Evolutionary conservation across 1,140 invertebrate species (phyloP), one percentile per base, ranked within the genome.

Genomic region (Trichoplusia ni): DNA sequence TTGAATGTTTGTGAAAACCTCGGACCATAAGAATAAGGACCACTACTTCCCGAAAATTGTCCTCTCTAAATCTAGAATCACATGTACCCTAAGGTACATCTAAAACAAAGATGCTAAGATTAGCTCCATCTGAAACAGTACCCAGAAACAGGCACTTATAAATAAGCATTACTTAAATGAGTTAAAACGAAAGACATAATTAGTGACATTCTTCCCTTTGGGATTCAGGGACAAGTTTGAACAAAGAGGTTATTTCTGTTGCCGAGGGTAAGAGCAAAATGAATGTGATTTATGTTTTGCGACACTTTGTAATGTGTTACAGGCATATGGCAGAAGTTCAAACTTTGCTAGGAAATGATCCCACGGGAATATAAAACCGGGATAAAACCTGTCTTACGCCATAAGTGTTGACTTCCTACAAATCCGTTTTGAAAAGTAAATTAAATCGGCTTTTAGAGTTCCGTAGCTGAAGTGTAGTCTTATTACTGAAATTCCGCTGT

Each of bases 211-310:
- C 23, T 9, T 25, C 25, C 44, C 23, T 29, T n/a, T n/a, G n/a
- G n/a, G n/a, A n/a, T n/a, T 46, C 23, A 46, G 42, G 44, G 44
- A 44, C 40, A 44, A 11, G 23, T 8, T 7, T 29, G 46, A 18
- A 49, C 27, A 31, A 31, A 31, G 13, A 25, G 5, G 11, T 40
- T 40, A 33, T 33, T 33, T 33, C 29, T n/a, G 46, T 49, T 33
- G 46, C 46, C 19, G 33, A 33, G 29, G 8, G 46, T 14, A 2
- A 29, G 27, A 49, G 14, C 33, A 49, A 49, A 49, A 33, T 49
- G 19, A 49, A 27, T 49, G 46, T 49, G 25, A 54, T 54, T 25
- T 38, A 54, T 54, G 11, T 2, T 25, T 9, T 38, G 51, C 7
- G 33, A 54, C 33, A 54, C 5, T 11, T 31, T 19, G 9, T 18